Conservation (phyloP, 2,888 invertebrate genomes). For the Morinoia aosen region DNA sequence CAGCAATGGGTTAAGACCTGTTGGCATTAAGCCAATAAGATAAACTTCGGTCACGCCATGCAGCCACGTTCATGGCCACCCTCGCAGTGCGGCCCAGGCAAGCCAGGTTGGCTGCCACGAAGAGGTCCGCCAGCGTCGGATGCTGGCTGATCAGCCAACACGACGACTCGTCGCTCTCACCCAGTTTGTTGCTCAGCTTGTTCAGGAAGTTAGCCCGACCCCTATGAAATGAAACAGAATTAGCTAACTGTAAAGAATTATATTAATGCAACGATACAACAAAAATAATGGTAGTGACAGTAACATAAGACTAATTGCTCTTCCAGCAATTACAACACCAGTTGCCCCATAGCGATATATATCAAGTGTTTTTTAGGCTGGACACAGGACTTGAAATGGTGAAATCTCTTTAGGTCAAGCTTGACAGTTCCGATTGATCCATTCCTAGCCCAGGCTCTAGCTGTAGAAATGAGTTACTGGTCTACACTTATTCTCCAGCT, state of each 20-base stretch:
- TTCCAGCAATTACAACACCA: too few species aligned
- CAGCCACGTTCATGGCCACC: conserved; percentile 22
- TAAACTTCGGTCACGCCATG: conserved; percentile 21
- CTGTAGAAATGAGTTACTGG: too few species aligned
- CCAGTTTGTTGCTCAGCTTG: conserved; percentile 55
- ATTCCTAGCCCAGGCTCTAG: too few species aligned
- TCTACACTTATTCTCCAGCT: too few species aligned
- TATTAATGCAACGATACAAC: too few species aligned
- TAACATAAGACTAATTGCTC: too few species aligned
- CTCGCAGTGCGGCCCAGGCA: conserved; percentile 18
- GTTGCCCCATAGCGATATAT: too few species aligned
- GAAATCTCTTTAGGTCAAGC: too few species aligned
- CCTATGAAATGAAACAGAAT: conserved; percentile 54
- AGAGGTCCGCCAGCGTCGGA: conserved; percentile 36
- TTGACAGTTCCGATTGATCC: too few species aligned
- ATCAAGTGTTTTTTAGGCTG: too few species aligned
- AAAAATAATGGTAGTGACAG: background rate
- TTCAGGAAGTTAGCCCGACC: conserved; percentile 57
- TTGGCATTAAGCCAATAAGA: background rate
- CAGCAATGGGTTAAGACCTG: background rate
- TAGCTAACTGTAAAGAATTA: background rate
- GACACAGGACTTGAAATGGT: too few species aligned
- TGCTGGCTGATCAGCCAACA: conserved; percentile 24
- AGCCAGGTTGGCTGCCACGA: conserved; percentile 22
- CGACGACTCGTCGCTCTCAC: conserved; percentile 23